Base-by-base conservation (phyloP, 2,888 invertebrate genomes). In the Rhagonycha lutea region DNA sequence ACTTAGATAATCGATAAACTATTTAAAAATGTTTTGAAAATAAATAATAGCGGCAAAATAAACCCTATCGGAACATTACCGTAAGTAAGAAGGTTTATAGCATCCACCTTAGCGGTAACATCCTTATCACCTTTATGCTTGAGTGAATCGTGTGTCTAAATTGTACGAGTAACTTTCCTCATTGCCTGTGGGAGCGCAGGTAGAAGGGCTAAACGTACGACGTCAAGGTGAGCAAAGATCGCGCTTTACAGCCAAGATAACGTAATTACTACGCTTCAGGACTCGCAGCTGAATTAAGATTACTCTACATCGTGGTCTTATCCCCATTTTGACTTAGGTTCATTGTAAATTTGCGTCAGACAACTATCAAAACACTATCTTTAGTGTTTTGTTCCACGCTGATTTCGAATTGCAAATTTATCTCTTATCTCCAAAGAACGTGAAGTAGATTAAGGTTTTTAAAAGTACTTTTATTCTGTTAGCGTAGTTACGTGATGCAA, bases 81-180 rank as follows among this genome's bases (percentile, higher is more conserved):
- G 73, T 73, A 73, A 70, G 70, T 76, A 76, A 70, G 74, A 74
- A 76, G 76, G 76, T 76, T 47, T 76, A 61, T 76, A 73, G 61
- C 79, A 73, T 79, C 80, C 79, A 80, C 80, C 80, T 80, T 80
- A 70, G 74, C 78, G 77, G 80, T 79, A 79, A 78, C 83, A 80
- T 85, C 84, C 87, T 87, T 87, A 87, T 87, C 87, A 86, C 86
- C 86, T 87, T 87, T 84, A 86, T 86, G 84, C 86, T 85, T 84
- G 84, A 85, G 79, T 84, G 86, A 83, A 82, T 85, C 82, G 77
- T 81, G 79, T 71, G 81, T 83, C 84, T 81, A 82, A 83, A 83
- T 83, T 81, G 78, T 79, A 74, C 82, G 81, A 79, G 76, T 83
- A 86, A 85, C 83, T 86, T 85, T 84, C 81, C 81, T 81, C 84